A percentile compares a stretch with the other conserved stretches of the same genome.
These are phyloP conservation scores for Atopsyche davidsoni DNA, from an alignment of 1,140 invertebrate species.

Conservation along the genomic window DNA sequence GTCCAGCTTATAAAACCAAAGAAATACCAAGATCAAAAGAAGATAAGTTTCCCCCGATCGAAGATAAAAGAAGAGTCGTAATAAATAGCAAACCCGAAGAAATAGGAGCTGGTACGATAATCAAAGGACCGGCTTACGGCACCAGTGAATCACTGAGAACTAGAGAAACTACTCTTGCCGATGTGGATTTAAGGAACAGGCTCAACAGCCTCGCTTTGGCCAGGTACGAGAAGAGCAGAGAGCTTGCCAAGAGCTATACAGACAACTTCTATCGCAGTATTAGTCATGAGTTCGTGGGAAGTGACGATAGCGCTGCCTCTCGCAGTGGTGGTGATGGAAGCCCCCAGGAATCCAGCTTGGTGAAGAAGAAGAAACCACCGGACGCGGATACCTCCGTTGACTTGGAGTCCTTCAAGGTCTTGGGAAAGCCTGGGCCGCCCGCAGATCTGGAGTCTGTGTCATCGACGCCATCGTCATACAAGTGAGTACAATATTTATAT, in stretches of 20 bases:
- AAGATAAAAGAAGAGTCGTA: too few species aligned
- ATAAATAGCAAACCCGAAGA: too few species aligned
- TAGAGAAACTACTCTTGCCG: too few species aligned
- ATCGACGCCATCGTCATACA: slow-evolving; percentile 13
- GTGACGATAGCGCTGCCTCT: too few species aligned
- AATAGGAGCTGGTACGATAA: too few species aligned
- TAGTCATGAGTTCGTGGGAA: slow-evolving; percentile 8
- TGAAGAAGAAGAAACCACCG: too few species aligned
- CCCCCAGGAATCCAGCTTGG: too few species aligned
- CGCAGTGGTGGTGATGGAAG: too few species aligned
- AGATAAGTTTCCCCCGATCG: too few species aligned
- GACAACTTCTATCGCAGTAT: slow-evolving; percentile 26
- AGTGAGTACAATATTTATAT: too few species aligned
- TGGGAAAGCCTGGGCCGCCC: neutral
- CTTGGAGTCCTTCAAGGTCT: slow-evolving; percentile 17
- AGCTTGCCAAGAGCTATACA: slow-evolving; percentile 16
- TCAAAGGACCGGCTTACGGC: neutral
- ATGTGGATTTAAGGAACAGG: neutral
- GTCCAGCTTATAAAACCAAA: neutral
- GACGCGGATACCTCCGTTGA: neutral
- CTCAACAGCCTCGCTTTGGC: neutral
- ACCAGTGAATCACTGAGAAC: too few species aligned
- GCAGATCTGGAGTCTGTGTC: slow-evolving; percentile 14
- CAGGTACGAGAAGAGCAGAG: slow-evolving; percentile 15
- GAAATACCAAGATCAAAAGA: neutral